Percentiles rank a stretch among this genome's conserved stretches.
phyloP scores from a whole-genome alignment of 2,888 invertebrate genomes.

The Drosophila colorata region DNA sequence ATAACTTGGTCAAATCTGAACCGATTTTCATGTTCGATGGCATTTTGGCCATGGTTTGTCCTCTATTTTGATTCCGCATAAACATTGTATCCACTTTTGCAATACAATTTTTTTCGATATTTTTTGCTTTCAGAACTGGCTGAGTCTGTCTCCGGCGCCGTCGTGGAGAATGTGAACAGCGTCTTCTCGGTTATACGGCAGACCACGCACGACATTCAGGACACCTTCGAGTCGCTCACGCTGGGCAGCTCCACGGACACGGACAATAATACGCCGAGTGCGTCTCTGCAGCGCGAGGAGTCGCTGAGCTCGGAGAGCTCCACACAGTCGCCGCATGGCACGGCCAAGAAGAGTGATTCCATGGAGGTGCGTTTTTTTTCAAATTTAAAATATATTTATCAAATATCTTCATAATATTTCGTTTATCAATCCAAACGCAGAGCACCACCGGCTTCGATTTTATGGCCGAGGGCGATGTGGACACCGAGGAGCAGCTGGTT shows the following conservation, averaged over 20 bases:
- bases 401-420: too few relatives aligned
- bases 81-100: too few relatives aligned
- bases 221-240: conserved; percentile 84
- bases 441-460: conserved; percentile 77
- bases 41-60: too few relatives aligned
- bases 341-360: conserved; percentile 76
- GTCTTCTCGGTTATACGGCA: conserved; percentile 86
- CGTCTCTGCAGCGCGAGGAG: conserved; percentile 71
- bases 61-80: too few relatives aligned
- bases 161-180: conserved; percentile 86
- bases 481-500: conserved; percentile 87
- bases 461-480: conserved; percentile 83
- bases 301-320: conserved; percentile 84
- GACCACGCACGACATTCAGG: conserved; percentile 85
- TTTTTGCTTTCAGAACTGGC: conserved; percentile 84
- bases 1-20: too few relatives aligned
- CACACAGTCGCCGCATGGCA: conserved; percentile 77
- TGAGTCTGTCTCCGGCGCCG: conserved; percentile 85
- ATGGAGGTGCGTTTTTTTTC: conserved; percentile 63
- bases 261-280: conserved; percentile 45
- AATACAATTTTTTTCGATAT: too few relatives aligned
- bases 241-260: conserved; percentile 77
- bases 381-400: not conserved
- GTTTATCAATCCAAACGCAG: conserved; percentile 29
- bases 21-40: too few relatives aligned